Evolutionary conservation across 2,888 invertebrate species (phyloP).

Genomic region (Rotaria socialis): DNA sequence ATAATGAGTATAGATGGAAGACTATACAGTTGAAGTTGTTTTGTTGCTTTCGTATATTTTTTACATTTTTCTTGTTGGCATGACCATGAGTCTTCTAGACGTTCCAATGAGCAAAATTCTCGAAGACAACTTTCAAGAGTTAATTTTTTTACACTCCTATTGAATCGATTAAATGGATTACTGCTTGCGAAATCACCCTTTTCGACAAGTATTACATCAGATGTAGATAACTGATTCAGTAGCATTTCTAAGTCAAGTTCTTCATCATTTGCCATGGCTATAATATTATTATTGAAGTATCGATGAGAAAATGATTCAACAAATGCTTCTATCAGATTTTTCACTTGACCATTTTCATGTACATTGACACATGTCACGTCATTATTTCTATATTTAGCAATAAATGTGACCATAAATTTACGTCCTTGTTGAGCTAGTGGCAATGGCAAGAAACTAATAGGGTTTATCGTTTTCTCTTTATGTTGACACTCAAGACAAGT

Average conservation of each 20-base stretch:
- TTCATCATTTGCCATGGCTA: not conserved
- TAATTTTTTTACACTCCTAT: not conserved
- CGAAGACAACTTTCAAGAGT: not conserved
- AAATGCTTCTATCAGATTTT: not conserved
- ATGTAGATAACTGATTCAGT: not conserved
- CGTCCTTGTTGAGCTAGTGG: not conserved
- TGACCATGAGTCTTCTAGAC: not conserved
- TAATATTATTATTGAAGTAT: not conserved
- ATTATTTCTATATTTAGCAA: not conserved
- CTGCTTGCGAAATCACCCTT: not conserved
- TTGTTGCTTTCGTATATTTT: not conserved
- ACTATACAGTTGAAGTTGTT: not conserved
- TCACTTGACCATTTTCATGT: not conserved
- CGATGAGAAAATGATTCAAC: not conserved
- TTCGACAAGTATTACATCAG: not conserved
- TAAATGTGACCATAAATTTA: not conserved
- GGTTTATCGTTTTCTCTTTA: not conserved
- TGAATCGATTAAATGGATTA: not conserved
- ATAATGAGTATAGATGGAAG: not conserved
- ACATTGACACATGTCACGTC: not conserved
- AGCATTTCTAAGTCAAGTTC: not conserved
- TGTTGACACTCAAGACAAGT: not conserved
- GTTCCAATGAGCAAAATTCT: not conserved
- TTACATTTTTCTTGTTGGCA: not conserved
- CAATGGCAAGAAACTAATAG: not conserved